A percentile compares a stretch with the other conserved stretches of the same genome.
These are phyloP conservation scores for Papilio xuthus DNA, from an alignment of 1,140 invertebrate genomes.

Conservation along the genomic window DNA sequence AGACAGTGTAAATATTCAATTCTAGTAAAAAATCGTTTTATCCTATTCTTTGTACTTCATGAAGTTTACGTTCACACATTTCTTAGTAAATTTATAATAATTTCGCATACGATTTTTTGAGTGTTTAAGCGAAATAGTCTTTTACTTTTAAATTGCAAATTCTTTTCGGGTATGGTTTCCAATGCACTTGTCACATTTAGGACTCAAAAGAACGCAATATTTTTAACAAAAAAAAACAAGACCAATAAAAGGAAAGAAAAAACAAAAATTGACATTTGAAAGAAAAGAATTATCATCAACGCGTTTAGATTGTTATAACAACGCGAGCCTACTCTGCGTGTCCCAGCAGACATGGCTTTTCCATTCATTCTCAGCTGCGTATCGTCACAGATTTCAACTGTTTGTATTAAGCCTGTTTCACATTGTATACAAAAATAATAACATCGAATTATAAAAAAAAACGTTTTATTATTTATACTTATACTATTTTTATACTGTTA, in stretches of 20 bases:
- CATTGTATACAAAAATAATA: conserved; percentile 9
- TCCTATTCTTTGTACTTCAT: background rate
- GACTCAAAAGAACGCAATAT: background rate
- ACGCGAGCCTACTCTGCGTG: conserved; percentile 40
- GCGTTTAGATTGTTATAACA: background rate
- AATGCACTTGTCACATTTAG: background rate
- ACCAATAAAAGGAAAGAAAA: background rate
- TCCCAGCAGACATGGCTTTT: conserved; percentile 61
- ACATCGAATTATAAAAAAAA: too few species aligned
- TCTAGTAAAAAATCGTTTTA: background rate
- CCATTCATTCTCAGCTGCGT: conserved; percentile 61
- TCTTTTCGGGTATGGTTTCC: too few species aligned
- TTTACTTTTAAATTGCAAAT: too few species aligned
- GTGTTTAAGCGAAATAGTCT: too few species aligned
- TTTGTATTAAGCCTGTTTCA: conserved; percentile 17
- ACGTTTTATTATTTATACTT: too few species aligned
- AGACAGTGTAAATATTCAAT: background rate
- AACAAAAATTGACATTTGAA: background rate
- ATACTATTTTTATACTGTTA: too few species aligned
- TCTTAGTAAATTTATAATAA: background rate
- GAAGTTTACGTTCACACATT: background rate
- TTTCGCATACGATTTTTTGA: background rate
- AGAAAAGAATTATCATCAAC: background rate
- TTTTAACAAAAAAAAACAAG: background rate
- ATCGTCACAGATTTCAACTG: conserved; percentile 43